Evolutionary conservation across 2,888 invertebrate genomes (phyloP).

Genomic region (Piscicola geometra): DNA sequence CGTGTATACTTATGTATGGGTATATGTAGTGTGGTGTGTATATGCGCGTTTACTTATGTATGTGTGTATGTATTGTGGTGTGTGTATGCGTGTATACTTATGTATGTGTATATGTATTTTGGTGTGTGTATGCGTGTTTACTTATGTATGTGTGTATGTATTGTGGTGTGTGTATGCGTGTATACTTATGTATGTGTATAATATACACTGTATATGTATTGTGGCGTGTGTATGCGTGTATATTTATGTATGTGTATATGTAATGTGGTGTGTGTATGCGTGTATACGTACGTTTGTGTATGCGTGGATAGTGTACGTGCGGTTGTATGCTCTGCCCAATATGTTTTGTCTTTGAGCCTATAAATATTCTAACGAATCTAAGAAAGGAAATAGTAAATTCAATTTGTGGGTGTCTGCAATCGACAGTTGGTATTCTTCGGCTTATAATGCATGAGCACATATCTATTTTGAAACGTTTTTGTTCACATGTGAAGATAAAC

Average conservation of each 20-base stretch:
- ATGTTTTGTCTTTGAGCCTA: too few species aligned
- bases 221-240: background rate
- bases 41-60: too few species aligned
- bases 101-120: background rate
- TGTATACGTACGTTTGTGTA: constrained; percentile 14
- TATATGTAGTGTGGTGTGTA: too few species aligned
- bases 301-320: constrained; percentile 7
- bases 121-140: background rate
- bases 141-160: background rate
- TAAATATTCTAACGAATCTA: too few species aligned
- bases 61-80: background rate
- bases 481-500: too few species aligned
- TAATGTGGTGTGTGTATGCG: background rate
- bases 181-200: background rate
- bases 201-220: background rate
- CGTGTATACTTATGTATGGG: too few species aligned
- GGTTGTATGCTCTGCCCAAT: background rate
- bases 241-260: constrained; percentile 15
- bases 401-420: too few species aligned
- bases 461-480: too few species aligned
- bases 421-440: too few species aligned
- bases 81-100: background rate
- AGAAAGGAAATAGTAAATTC: too few species aligned
- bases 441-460: too few species aligned
- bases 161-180: background rate